Conservation (phyloP, 2,888 invertebrate genomes). For the Stenchaetothrips biformis region DNA sequence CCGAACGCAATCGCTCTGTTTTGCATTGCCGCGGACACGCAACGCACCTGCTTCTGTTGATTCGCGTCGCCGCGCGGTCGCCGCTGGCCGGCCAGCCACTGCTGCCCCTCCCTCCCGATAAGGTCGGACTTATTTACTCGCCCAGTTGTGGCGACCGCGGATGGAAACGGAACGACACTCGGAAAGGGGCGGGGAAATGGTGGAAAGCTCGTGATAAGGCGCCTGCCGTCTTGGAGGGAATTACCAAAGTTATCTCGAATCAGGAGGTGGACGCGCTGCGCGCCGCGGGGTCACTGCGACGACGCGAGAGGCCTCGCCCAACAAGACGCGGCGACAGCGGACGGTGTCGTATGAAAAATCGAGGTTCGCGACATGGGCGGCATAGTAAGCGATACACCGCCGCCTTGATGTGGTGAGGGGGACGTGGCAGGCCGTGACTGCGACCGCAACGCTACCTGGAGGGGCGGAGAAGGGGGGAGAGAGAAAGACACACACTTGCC, state of each 20-base stretch:
- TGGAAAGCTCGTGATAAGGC: no score
- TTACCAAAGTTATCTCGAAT: neutral
- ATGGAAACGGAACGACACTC: neutral
- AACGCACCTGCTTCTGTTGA: neutral
- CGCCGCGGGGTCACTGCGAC: no score
- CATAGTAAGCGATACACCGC: neutral
- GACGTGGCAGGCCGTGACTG: neutral
- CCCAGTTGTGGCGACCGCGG: neutral
- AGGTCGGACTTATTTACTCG: neutral
- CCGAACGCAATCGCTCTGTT: neutral
- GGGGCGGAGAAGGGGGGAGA: neutral
- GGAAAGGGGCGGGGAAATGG: neutral
- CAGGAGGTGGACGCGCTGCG: neutral
- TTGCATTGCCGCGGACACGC: neutral
- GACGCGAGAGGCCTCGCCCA: no score
- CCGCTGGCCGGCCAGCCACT: neutral
- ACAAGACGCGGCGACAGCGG: neutral
- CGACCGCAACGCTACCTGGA: neutral
- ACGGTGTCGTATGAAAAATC: neutral
- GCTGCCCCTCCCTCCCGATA: constrained; percentile 1
- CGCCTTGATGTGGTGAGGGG: neutral
- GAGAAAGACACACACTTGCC: neutral
- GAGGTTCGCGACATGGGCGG: neutral
- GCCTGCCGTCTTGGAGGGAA: neutral
- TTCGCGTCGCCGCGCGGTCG: no score